phyloP scores from a whole-genome alignment of 2,797 vertebrate species.

The Cirrhinus molitorella region DNA sequence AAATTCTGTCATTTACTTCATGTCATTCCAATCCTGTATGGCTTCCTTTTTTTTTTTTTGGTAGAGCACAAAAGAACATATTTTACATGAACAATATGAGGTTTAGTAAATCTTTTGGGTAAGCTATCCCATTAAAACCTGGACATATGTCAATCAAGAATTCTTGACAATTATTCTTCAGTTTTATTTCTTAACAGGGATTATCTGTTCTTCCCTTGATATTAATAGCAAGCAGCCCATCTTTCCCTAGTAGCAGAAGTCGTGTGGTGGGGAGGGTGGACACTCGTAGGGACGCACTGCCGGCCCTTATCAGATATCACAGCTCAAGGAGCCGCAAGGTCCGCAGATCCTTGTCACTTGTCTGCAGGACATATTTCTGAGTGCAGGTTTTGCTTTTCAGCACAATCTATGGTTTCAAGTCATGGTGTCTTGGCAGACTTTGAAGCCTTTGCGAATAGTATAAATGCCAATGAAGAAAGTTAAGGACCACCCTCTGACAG shows the following conservation, averaged over 20 bases:
- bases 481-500: slow-evolving; percentile 68
- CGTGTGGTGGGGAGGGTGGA: slow-evolving; percentile 50
- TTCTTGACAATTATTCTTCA: not conserved
- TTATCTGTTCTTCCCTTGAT: slow-evolving; percentile 60
- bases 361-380: slow-evolving; percentile 76
- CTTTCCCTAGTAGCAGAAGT: slow-evolving; percentile 72
- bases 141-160: not conserved
- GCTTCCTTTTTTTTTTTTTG: not conserved
- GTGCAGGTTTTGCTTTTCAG: slow-evolving; percentile 81
- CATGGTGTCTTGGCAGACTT: slow-evolving; percentile 65
- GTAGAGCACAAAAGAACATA: not conserved
- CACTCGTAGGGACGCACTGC: slow-evolving; percentile 64
- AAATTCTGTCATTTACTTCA: not conserved
- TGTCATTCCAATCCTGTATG: not conserved
- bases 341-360: slow-evolving; percentile 74
- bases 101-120: not conserved
- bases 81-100: not conserved
- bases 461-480: slow-evolving; percentile 80
- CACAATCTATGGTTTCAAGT: slow-evolving; percentile 80
- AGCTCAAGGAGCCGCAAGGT: slow-evolving; percentile 67
- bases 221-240: slow-evolving; percentile 74
- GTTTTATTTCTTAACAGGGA: slow-evolving; percentile 57
- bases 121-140: not conserved
- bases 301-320: slow-evolving; percentile 76
- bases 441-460: slow-evolving; percentile 74